Evolutionary conservation across 2,888 invertebrate genomes (phyloP), one percentile per base, ranked within the genome.

Genomic region (Prosapia bicincta): DNA sequence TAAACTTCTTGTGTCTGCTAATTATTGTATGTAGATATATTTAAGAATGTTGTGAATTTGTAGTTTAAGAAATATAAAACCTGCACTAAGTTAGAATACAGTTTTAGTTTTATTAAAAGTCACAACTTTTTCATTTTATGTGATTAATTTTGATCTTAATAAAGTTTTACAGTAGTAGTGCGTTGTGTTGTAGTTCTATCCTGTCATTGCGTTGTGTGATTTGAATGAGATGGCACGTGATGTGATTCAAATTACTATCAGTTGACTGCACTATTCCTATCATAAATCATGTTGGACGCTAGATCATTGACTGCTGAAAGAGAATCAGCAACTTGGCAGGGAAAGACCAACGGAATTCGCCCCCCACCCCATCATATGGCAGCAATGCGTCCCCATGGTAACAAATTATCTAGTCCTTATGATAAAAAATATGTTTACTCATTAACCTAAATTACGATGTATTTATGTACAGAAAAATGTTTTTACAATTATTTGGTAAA

Each of bases 381-480:
- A 83, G 86, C 85, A 82, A 86, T 86, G 85, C 85, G 86, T 74
- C 80, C 82, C 84, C 86, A 86, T 84, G 86, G 86, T 86, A 85
- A 82, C 85, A 23, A 54, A 20, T n/a, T n/a, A n/a, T n/a, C n/a
- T n/a, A n/a, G n/a, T n/a, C n/a, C n/a, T n/a, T n/a, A n/a, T n/a
- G n/a, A n/a, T n/a, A n/a, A n/a, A n/a, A n/a, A n/a, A n/a, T n/a
- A n/a, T n/a, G n/a, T n/a, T n/a, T n/a, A n/a, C n/a, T n/a, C n/a
- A n/a, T n/a, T n/a, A n/a, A n/a, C n/a, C n/a, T n/a, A n/a, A n/a
- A n/a, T n/a, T n/a, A n/a, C n/a, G n/a, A n/a, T n/a, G n/a, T n/a
- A n/a, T n/a, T n/a, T n/a, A n/a, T n/a, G n/a, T n/a, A n/a, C n/a
- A n/a, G n/a, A n/a, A n/a, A n/a, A n/a, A n/a, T n/a, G n/a, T n/a